Conservation (phyloP, 2,113 vertebrate species). For the Phocoena phocoena region DNA sequence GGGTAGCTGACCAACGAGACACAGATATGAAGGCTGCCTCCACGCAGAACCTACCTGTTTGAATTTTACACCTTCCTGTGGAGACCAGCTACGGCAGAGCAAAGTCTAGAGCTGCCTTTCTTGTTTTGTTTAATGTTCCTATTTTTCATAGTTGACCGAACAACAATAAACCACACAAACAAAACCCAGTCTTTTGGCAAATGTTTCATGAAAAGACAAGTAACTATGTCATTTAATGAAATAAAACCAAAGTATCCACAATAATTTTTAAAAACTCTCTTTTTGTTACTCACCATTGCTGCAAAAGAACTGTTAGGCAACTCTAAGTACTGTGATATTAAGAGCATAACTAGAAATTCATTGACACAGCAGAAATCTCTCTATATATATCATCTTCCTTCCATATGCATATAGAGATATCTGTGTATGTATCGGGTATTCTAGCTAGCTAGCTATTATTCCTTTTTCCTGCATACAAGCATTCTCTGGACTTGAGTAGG, state of each 20-base stretch:
- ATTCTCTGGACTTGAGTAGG: not conserved
- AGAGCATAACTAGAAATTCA: not conserved
- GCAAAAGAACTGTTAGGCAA: not conserved
- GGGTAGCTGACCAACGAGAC: not conserved
- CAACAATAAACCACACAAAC: not conserved
- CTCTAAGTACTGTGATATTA: not conserved
- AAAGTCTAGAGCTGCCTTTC: not conserved
- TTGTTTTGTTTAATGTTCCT: not conserved
- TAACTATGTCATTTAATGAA: not conserved
- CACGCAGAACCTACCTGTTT: slow-evolving; percentile 28
- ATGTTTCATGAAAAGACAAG: not conserved
- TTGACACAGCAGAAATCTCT: not conserved
- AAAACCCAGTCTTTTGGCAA: not conserved
- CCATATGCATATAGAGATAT: no score
- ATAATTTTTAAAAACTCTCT: not conserved
- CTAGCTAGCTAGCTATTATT: not conserved
- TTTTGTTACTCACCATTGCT: not conserved
- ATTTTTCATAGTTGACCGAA: not conserved
- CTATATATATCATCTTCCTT: not conserved
- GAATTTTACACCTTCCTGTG: slow-evolving; percentile 55
- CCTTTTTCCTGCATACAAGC: not conserved
- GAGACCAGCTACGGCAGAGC: not conserved
- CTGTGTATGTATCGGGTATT: not conserved
- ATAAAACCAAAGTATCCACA: not conserved
- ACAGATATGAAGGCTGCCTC: not conserved